Evolutionary conservation across 2,888 invertebrate species (phyloP), one percentile per base, ranked within the genome.

Genomic region (Napeogenes inachia): DNA sequence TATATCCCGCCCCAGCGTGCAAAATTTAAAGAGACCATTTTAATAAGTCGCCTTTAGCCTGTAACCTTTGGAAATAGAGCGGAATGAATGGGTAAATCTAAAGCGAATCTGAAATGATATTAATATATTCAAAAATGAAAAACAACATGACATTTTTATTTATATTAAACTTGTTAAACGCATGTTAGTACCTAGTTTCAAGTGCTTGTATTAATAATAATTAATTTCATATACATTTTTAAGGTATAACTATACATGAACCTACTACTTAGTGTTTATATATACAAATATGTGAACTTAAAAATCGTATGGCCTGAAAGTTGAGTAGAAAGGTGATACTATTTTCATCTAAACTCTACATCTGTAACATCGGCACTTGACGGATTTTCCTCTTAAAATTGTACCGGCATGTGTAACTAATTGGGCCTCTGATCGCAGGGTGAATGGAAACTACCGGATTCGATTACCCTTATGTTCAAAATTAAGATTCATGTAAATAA

Each of bases 21-120:
- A 87, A 87, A 88, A 87, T 89, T 89, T 87, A 88, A 86, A 86
- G 84, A 82, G 76, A 79, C 81, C 81, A 76, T 84, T 88, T 89
- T 89, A 88, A 89, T 88, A 89, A 87, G 87, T 85, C 81, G 85
- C 82, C 80, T 80, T 75, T 79, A 82, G 81, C 84, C 84, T 81
- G 78, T 71, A 75, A 73, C 72, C 77, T 74, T 72, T 59, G 71
- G 78, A 79, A 69, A 59, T 79, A 79, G 55, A 69, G 56, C 47
- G 38, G 54, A 61, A 63, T 58, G 65, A 67, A 67, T 59, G 42
- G 67, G 53, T 56, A 58, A 62, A 46, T 61, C 50, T 50, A 30
- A 50, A 50, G 30, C 30, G 30, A 50, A 50, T 30, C 42, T 30
- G 2, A 57, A 13, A 47, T 35, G 47, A 47, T 33, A 5, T 33